These are phyloP conservation scores for Agriopis aurantiaria DNA, from an alignment of 2,888 invertebrate species.

Conservation along the genomic window DNA sequence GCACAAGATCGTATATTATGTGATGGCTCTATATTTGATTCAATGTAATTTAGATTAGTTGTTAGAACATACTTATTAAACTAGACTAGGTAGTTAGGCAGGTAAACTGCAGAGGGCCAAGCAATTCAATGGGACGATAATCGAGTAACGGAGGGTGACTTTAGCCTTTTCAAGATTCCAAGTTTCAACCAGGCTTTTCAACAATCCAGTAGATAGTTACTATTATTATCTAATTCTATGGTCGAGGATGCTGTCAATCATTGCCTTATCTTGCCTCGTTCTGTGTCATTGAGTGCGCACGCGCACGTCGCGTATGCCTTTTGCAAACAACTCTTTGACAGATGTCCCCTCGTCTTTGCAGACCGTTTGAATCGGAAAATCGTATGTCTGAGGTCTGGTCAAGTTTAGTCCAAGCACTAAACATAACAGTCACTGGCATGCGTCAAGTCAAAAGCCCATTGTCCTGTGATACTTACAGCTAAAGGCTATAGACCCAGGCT, in stretches of 20 bases:
- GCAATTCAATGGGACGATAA: slow-evolving; percentile 28
- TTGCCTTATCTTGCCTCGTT: slow-evolving; percentile 4
- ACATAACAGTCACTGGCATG: background rate
- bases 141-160: slow-evolving; percentile 27
- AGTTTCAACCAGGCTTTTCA: background rate
- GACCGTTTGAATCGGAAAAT: background rate
- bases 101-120: background rate
- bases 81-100: too few species aligned
- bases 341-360: slow-evolving; percentile 25
- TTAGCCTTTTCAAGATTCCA: background rate
- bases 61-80: too few species aligned
- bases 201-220: background rate
- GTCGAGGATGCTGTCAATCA: slow-evolving; percentile 37
- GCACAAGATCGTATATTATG: too few species aligned
- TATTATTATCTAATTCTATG: background rate
- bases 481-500: too few species aligned
- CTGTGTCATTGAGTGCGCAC: background rate
- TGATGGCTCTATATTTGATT: too few species aligned
- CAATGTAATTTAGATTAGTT: too few species aligned
- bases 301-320: slow-evolving; percentile 20
- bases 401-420: background rate
- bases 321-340: slow-evolving; percentile 49
- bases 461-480: background rate
- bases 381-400: background rate
- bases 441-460: background rate